Conservation (phyloP, 2,797 vertebrate species). For the Leucoraja ocellata region DNA sequence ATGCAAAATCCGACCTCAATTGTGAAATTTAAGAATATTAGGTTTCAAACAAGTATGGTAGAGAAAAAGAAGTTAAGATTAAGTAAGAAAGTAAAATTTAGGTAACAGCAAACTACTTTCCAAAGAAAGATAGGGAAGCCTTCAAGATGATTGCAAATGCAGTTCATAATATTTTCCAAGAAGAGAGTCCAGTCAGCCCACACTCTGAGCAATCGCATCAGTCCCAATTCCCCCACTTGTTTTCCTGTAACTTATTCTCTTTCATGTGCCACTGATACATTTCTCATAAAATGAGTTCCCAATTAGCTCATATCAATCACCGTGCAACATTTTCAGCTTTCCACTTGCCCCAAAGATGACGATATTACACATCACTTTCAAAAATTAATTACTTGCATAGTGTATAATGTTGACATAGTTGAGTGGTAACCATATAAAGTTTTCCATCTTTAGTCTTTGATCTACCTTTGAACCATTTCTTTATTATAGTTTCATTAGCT, state of each 20-base stretch:
- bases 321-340: background rate
- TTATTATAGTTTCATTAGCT: background rate
- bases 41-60: background rate
- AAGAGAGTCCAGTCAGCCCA: too few relatives aligned
- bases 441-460: background rate
- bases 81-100: background rate
- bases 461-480: background rate
- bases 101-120: background rate
- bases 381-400: background rate
- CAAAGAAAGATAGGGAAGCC: background rate
- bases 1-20: background rate
- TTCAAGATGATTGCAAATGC: background rate
- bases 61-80: background rate
- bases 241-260: too few relatives aligned
- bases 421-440: background rate
- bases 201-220: too few relatives aligned
- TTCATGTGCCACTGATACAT: too few relatives aligned
- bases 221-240: too few relatives aligned
- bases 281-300: background rate
- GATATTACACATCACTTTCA: background rate
- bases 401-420: background rate
- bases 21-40: background rate
- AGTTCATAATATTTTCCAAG: background rate
- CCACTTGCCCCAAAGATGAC: background rate
- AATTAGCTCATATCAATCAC: background rate